phyloP scores from a whole-genome alignment of 2,888 invertebrate genomes.

The Thysanoteuthis rhombus region DNA sequence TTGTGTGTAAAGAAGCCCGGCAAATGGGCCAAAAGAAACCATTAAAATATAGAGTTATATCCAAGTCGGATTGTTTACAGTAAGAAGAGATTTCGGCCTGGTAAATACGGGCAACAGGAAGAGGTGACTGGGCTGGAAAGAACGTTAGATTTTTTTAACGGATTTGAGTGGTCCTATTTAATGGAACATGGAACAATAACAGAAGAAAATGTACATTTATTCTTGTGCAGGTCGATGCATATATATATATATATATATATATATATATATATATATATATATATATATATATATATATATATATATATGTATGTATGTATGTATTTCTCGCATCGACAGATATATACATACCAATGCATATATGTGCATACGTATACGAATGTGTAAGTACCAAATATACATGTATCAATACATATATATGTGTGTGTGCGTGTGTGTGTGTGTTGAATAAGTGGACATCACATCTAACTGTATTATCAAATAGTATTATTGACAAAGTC shows the following conservation, averaged over 20 bases:
- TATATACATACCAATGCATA: background rate
- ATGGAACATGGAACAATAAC: background rate
- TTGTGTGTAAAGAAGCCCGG: background rate
- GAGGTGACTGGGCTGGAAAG: background rate
- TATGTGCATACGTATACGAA: no score
- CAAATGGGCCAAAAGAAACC: background rate
- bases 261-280: no score
- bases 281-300: no score
- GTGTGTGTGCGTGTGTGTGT: no score
- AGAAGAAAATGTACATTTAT: background rate
- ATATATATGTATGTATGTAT: no score
- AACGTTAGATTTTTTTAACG: background rate
- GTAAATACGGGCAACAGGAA: background rate
- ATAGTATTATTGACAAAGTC: no score
- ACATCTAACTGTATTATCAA: no score
- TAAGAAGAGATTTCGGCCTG: background rate
- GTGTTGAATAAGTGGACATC: no score
- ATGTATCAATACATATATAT: no score
- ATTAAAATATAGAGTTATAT: background rate
- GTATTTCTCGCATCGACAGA: background rate
- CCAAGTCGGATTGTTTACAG: background rate
- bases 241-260: background rate
- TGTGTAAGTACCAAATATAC: no score
- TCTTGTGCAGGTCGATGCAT: background rate
- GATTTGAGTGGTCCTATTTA: background rate